These are phyloP conservation scores for Hestina assimilis DNA, from an alignment of 1,140 invertebrate genomes.

Conservation along the genomic window DNA sequence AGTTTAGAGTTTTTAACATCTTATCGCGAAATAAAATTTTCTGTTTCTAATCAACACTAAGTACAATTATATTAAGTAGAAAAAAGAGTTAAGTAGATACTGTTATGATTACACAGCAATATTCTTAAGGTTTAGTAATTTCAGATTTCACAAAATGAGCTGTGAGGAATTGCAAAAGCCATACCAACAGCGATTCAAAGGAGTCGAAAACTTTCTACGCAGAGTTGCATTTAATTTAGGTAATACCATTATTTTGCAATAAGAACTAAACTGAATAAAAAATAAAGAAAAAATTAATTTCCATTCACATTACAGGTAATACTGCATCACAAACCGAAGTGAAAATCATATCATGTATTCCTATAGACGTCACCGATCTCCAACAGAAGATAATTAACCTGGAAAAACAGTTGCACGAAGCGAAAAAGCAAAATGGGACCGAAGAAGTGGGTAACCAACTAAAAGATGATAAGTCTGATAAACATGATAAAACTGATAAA, in stretches of 20 bases:
- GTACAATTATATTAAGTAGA: not conserved
- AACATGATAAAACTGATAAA: too few relatives aligned
- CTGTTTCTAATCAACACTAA: not conserved
- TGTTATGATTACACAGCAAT: too few relatives aligned
- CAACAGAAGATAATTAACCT: conserved; percentile 60
- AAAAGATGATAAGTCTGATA: too few relatives aligned
- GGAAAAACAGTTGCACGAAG: conserved; percentile 50
- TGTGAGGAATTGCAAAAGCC: conserved; percentile 38
- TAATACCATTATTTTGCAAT: conserved; percentile 23
- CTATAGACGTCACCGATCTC: conserved; percentile 66
- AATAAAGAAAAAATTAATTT: too few relatives aligned
- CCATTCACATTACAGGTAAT: conserved; percentile 46
- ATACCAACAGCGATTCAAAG: conserved; percentile 53
- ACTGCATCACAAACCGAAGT: conserved; percentile 68
- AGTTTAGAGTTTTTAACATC: too few relatives aligned
- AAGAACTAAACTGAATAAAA: not conserved
- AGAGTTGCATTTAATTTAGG: conserved; percentile 68
- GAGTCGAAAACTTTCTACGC: conserved; percentile 60
- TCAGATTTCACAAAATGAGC: conserved; percentile 39
- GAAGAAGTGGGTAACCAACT: too few relatives aligned
- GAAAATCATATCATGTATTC: conserved; percentile 71
- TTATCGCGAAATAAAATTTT: not conserved
- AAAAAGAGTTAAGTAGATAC: not conserved
- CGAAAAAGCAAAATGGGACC: conserved; percentile 3
- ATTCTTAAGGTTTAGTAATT: not conserved